These are phyloP conservation scores for Drosophila antonietae DNA, from an alignment of 2,888 invertebrate genomes.

Conservation along the genomic window DNA sequence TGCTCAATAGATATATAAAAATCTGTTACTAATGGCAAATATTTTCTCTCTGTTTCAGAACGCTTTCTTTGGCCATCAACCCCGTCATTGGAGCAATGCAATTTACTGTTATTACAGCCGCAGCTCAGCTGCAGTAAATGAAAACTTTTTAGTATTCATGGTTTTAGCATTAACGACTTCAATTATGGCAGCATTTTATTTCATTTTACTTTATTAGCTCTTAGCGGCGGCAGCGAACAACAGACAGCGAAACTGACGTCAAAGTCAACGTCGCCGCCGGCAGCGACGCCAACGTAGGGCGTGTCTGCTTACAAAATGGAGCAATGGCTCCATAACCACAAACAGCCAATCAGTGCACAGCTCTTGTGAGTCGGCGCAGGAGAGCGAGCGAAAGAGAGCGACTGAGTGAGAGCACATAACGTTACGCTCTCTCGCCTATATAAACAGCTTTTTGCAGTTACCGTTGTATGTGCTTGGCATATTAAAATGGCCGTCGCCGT, in stretches of 20 bases:
- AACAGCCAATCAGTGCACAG: conserved; percentile 52
- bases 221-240: conserved; percentile 44
- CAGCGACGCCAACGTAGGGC: conserved; percentile 42
- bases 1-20: background rate
- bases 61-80: conserved; percentile 11
- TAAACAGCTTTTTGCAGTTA: conserved; percentile 29
- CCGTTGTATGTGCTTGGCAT: conserved; percentile 34
- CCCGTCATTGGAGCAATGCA: conserved; percentile 19
- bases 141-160: conserved; percentile 76
- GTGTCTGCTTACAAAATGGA: conserved; percentile 59
- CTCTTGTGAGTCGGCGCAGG: conserved; percentile 44
- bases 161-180: conserved; percentile 74
- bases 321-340: conserved; percentile 53
- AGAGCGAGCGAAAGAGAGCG: conserved; percentile 20
- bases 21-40: background rate
- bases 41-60: background rate
- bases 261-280: background rate
- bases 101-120: conserved; percentile 44
- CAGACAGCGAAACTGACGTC: conserved; percentile 20
- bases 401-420: conserved; percentile 16
- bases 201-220: conserved; percentile 66
- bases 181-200: conserved; percentile 78
- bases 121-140: conserved; percentile 57
- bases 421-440: conserved; percentile 5
- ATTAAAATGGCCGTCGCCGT: conserved; percentile 57